Percentiles rank a stretch among this genome's conserved stretches.
Evolutionary conservation across 2,888 invertebrate species (phyloP).

Genomic region (Latrodectus hesperus): DNA sequence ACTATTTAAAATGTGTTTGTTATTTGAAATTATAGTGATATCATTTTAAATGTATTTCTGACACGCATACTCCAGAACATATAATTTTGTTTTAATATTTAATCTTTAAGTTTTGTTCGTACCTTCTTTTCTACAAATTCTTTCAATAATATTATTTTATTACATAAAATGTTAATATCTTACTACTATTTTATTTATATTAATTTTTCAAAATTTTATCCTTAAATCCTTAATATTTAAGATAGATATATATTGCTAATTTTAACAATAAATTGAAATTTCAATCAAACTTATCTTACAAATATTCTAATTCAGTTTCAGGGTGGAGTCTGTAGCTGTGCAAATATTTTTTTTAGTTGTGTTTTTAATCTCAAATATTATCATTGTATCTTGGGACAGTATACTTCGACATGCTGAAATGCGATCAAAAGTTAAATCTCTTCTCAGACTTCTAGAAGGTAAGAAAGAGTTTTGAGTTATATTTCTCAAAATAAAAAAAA

Average conservation of each 20-base stretch:
- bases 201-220: background rate
- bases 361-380: constrained; percentile 78
- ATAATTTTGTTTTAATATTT: too few relatives aligned
- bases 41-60: too few relatives aligned
- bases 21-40: too few relatives aligned
- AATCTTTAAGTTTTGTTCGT: too few relatives aligned
- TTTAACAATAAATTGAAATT: too few relatives aligned
- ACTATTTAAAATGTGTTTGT: too few relatives aligned
- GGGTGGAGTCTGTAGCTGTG: constrained; percentile 77
- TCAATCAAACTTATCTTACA: too few relatives aligned
- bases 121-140: background rate
- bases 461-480: constrained; percentile 31
- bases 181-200: background rate
- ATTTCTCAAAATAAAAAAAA: too few relatives aligned
- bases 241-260: constrained; percentile 71
- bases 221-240: background rate
- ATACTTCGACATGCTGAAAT: constrained; percentile 81
- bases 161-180: background rate
- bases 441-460: constrained; percentile 77
- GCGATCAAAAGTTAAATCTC: constrained; percentile 75
- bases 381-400: constrained; percentile 81
- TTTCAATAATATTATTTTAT: background rate
- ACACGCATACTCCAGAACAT: too few relatives aligned
- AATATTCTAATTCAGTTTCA: constrained; percentile 71
- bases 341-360: constrained; percentile 79